Percentiles rank a stretch among this genome's conserved stretches.
Evolutionary conservation across 2,888 invertebrate species (phyloP).

Genomic region (Portevinia maculata): DNA sequence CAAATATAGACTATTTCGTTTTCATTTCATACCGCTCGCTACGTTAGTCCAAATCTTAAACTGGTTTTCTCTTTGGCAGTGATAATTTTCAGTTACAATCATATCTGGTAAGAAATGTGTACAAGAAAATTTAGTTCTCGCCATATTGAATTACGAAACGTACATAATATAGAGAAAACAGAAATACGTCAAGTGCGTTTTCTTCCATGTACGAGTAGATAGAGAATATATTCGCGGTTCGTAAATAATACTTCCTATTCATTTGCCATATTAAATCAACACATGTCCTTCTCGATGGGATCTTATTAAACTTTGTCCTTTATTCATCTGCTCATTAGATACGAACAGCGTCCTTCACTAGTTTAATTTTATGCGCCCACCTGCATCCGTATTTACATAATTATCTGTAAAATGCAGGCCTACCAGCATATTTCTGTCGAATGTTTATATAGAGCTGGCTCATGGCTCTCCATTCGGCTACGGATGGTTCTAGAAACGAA

Average conservation of each 20-base stretch:
- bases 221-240: not conserved
- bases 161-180: too few relatives aligned
- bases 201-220: too few relatives aligned
- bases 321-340: slow-evolving; percentile 31
- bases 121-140: too few relatives aligned
- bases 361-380: slow-evolving; percentile 13
- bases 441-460: slow-evolving; percentile 16
- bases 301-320: slow-evolving; percentile 27
- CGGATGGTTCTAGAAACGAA: not conserved
- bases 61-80: too few relatives aligned
- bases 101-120: too few relatives aligned
- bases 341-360: slow-evolving; percentile 18
- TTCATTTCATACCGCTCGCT: too few relatives aligned
- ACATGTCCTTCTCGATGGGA: not conserved
- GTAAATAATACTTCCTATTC: not conserved
- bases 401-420: slow-evolving; percentile 11
- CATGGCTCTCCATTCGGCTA: not conserved
- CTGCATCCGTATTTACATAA: not conserved
- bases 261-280: slow-evolving; percentile 21
- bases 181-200: too few relatives aligned
- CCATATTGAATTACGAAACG: too few relatives aligned
- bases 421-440: slow-evolving; percentile 15
- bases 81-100: too few relatives aligned
- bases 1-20: too few relatives aligned
- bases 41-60: too few relatives aligned